Conservation (phyloP, 2,113 vertebrate genomes). For the Brachypodius melanocephalos region DNA sequence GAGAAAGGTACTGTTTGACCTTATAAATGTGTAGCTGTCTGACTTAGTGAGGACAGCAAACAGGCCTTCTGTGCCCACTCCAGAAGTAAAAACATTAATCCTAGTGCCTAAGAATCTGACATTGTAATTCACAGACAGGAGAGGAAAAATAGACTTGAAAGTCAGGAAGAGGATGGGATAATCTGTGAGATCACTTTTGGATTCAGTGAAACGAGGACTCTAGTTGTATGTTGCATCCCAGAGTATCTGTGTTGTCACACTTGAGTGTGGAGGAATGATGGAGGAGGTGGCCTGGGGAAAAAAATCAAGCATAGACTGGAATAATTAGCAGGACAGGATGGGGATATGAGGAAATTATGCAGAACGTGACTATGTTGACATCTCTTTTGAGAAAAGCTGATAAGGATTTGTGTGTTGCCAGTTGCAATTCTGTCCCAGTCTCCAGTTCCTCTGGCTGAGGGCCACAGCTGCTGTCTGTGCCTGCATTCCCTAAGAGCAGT, state of each 20-base stretch:
- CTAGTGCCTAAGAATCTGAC: neutral
- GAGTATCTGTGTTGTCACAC: neutral
- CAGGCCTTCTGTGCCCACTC: neutral
- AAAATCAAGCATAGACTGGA: neutral
- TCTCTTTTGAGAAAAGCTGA: neutral
- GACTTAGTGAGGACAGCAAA: neutral
- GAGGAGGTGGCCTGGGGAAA: neutral
- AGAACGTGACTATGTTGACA: neutral
- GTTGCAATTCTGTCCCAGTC: neutral
- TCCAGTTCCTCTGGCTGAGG: neutral
- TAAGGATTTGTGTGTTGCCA: neutral
- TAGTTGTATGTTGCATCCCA: neutral
- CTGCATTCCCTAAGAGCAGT: accelerated
- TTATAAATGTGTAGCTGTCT: neutral
- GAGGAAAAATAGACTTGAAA: neutral
- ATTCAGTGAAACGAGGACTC: neutral
- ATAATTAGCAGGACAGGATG: neutral
- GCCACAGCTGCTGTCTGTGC: neutral
- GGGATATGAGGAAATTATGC: neutral
- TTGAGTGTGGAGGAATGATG: neutral
- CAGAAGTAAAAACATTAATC: neutral
- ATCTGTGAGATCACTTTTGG: neutral
- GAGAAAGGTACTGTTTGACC: neutral
- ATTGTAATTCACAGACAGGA: neutral
- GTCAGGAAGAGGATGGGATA: neutral